These are phyloP conservation scores for Mormyrus hasselquistii DNA, from an alignment of 2,797 vertebrate genomes.

Conservation along the genomic window DNA sequence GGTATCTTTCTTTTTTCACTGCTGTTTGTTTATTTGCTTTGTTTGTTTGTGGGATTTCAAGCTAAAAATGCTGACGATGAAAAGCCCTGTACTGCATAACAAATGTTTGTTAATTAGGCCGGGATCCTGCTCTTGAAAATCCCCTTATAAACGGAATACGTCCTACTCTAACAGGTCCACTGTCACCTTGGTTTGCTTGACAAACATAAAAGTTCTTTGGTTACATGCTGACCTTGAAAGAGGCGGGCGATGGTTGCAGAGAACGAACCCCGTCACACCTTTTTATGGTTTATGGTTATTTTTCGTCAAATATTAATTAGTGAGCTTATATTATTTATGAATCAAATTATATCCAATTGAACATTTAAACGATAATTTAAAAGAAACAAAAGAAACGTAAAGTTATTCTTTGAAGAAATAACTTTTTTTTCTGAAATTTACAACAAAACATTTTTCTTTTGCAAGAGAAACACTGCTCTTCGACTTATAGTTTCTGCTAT, in stretches of 20 bases:
- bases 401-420: background rate
- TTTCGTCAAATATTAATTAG: background rate
- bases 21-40: background rate
- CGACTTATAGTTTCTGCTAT: background rate
- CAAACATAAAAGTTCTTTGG: conserved; percentile 27
- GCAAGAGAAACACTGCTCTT: background rate
- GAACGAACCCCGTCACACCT: background rate
- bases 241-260: background rate
- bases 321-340: background rate
- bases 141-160: conserved; percentile 7
- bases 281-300: background rate
- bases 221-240: conserved; percentile 13
- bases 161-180: conserved; percentile 15
- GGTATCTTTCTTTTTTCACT: background rate
- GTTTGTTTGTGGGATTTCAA: conserved; percentile 11
- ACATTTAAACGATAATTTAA: background rate
- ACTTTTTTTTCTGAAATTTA: background rate
- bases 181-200: conserved; percentile 31
- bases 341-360: background rate
- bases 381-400: background rate
- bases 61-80: background rate
- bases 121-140: background rate
- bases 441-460: background rate
- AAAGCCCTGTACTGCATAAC: background rate
- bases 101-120: background rate